A percentile compares a stretch with the other conserved stretches of the same genome.
These are phyloP conservation scores for Noturus placidus DNA, from an alignment of 2,113 vertebrate species.

Conservation along the genomic window DNA sequence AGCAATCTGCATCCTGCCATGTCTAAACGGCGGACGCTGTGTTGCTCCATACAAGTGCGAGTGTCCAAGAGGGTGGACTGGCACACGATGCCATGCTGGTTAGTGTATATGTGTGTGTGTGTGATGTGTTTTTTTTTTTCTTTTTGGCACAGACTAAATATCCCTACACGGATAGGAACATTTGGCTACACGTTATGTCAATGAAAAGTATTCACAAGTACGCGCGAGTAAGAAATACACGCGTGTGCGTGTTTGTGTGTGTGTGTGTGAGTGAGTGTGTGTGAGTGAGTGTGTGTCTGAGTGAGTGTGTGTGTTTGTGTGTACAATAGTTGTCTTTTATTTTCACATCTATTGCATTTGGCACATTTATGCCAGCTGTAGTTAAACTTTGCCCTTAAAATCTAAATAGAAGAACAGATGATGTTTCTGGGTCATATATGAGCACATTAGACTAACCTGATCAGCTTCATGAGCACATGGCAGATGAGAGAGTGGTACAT, in stretches of 20 bases:
- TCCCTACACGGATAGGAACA: neutral
- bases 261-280: neutral
- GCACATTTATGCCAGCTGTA: too few species aligned
- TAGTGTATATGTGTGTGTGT: constrained; percentile 57
- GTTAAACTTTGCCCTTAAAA: neutral
- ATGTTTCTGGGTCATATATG: neutral
- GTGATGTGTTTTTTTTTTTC: neutral
- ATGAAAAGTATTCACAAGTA: too few species aligned
- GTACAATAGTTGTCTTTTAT: neutral
- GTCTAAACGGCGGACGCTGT: constrained; percentile 92
- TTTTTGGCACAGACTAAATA: neutral
- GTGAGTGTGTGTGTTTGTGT: neutral
- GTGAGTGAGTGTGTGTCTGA: neutral
- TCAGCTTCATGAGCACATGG: neutral
- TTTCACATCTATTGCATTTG: neutral
- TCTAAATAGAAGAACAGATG: neutral
- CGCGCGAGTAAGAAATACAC: too few species aligned
- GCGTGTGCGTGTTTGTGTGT: too few species aligned
- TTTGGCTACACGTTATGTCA: too few species aligned
- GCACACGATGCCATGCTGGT: constrained; percentile 91
- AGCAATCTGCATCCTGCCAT: constrained; percentile 97
- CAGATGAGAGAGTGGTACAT: neutral
- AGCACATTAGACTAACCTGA: neutral
- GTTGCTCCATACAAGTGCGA: constrained; percentile 91
- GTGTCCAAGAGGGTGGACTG: constrained; percentile 88